Conservation (phyloP, 2,888 invertebrate species). For the Eubasilissa splendida region DNA sequence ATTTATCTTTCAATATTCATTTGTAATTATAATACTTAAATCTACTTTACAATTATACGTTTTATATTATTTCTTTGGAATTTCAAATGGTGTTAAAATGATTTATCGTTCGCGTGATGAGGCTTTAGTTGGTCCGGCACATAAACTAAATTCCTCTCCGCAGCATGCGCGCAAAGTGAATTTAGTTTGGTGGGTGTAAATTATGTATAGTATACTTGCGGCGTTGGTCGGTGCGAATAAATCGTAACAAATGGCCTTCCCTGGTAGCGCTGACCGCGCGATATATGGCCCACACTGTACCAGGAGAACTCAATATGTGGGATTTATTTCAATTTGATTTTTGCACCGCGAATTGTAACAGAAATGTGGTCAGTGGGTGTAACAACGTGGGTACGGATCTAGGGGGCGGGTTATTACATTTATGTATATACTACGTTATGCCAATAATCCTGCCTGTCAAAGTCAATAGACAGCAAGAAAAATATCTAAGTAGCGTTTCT, state of each 20-base stretch:
- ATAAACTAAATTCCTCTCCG: background rate
- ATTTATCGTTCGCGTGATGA: too few species aligned
- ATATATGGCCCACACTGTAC: constrained; percentile 48
- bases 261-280: constrained; percentile 53
- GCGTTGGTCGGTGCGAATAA: constrained; percentile 49
- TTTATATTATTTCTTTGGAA: background rate
- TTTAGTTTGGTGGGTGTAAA: constrained; percentile 2
- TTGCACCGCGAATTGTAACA: too few species aligned
- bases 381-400: too few species aligned
- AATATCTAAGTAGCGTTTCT: too few species aligned
- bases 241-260: constrained; percentile 57
- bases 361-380: too few species aligned
- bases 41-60: background rate
- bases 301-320: constrained; percentile 29
- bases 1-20: too few species aligned
- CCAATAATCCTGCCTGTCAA: too few species aligned
- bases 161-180: background rate
- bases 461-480: too few species aligned
- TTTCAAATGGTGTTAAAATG: too few species aligned
- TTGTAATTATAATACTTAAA: background rate
- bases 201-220: constrained; percentile 23
- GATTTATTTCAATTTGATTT: constrained; percentile 11
- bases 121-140: too few species aligned
- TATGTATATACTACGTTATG: too few species aligned
- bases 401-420: too few species aligned